phyloP scores from a whole-genome alignment of 1,140 invertebrate species.

The Antheraea pernyi region DNA sequence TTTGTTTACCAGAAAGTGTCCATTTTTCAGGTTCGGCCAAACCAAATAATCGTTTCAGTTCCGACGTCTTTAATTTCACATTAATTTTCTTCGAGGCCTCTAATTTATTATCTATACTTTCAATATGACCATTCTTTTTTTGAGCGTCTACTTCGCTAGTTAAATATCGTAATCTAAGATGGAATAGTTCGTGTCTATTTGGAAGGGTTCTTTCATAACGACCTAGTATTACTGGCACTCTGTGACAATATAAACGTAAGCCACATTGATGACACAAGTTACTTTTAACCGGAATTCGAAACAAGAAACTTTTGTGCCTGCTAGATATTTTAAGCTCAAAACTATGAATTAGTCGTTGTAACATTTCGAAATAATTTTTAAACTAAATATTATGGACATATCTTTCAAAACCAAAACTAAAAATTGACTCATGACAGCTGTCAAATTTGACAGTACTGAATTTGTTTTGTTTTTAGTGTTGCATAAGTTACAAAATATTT shows the following conservation, averaged over 20 bases:
- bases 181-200: slow-evolving; percentile 40
- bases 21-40: slow-evolving; percentile 87
- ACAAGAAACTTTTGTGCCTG: slow-evolving; percentile 47
- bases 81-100: slow-evolving; percentile 51
- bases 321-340: slow-evolving; percentile 57
- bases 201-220: slow-evolving; percentile 56
- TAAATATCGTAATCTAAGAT: slow-evolving; percentile 49
- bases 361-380: slow-evolving; percentile 54
- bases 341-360: slow-evolving; percentile 49
- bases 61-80: slow-evolving; percentile 78
- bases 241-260: slow-evolving; percentile 63
- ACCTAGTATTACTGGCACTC: slow-evolving; percentile 52
- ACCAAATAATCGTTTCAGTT: slow-evolving; percentile 81
- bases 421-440: slow-evolving; percentile 15
- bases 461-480: background rate
- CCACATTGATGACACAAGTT: slow-evolving; percentile 61
- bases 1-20: slow-evolving; percentile 79
- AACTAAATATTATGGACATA: background rate
- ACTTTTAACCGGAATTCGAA: slow-evolving; percentile 38
- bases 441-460: slow-evolving; percentile 10
- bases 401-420: background rate
- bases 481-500: no score
- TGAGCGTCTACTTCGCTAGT: slow-evolving; percentile 62
- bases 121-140: slow-evolving; percentile 48
- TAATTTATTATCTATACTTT: slow-evolving; percentile 46